These are phyloP conservation scores for Patagioenas fasciata DNA, from an alignment of 2,113 vertebrate species.

Conservation along the genomic window DNA sequence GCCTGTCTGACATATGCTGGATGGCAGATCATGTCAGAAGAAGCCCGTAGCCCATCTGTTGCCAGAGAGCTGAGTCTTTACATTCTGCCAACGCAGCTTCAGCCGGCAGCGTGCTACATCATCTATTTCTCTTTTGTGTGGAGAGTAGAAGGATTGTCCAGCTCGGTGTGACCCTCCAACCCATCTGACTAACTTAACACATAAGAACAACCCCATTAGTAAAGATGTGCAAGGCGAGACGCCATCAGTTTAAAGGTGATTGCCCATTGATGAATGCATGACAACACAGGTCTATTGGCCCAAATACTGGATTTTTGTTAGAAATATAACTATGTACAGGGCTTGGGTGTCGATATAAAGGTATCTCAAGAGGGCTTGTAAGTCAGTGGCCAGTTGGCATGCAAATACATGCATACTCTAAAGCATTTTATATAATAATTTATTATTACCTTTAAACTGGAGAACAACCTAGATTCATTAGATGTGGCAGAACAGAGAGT, in stretches of 20 bases:
- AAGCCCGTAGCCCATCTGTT: slow-evolving; percentile 62
- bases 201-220: not conserved
- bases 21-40: slow-evolving; percentile 67
- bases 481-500: not conserved
- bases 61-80: slow-evolving; percentile 44
- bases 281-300: not conserved
- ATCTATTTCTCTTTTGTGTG: not conserved
- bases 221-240: not conserved
- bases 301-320: not conserved
- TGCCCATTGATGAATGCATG: not conserved
- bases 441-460: not conserved
- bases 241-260: not conserved
- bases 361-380: not conserved
- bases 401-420: not conserved
- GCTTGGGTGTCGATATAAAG: not conserved
- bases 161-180: not conserved
- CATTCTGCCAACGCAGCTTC: slow-evolving; percentile 63
- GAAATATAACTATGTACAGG: not conserved
- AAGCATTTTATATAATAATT: not conserved
- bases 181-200: not conserved
- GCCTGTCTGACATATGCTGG: slow-evolving; percentile 63
- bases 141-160: not conserved
- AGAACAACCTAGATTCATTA: not conserved
- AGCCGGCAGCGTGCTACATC: slow-evolving; percentile 33
- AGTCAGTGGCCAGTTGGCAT: not conserved